A percentile compares a stretch with the other conserved stretches of the same genome.
Conservation (phyloP, 1,140 invertebrate species). For the Neodiprion lecontei region DNA sequence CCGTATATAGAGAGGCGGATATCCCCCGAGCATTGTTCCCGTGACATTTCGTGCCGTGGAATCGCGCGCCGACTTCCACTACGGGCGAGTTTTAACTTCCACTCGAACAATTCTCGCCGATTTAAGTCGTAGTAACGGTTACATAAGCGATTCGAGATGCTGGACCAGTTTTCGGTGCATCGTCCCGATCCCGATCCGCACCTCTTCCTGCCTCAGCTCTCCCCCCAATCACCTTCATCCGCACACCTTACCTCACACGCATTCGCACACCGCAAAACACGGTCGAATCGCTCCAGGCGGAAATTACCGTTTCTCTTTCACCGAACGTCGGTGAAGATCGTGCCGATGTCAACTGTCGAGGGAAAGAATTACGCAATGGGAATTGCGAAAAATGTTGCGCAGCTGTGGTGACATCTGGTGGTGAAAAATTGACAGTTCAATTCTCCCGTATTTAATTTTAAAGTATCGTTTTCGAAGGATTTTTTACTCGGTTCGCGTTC, state of each 20-base stretch:
- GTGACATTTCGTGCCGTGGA: background rate
- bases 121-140: background rate
- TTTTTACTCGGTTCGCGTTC: no score
- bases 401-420: no score
- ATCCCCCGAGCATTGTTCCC: background rate
- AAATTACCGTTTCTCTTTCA: background rate
- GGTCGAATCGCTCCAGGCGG: background rate
- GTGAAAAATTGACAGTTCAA: no score
- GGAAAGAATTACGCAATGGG: background rate
- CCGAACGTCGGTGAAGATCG: slow-evolving; percentile 2
- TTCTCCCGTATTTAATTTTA: no score
- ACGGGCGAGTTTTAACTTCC: background rate
- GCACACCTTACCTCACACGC: no score
- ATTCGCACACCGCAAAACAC: no score
- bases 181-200: background rate
- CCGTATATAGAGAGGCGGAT: background rate
- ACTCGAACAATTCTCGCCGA: no score
- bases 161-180: slow-evolving; percentile 1
- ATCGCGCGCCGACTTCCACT: background rate
- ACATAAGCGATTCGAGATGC: background rate
- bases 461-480: no score
- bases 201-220: background rate
- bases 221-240: no score
- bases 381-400: no score
- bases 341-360: background rate